phyloP scores from a whole-genome alignment of 2,797 vertebrate genomes.

The Alectoris magna region DNA sequence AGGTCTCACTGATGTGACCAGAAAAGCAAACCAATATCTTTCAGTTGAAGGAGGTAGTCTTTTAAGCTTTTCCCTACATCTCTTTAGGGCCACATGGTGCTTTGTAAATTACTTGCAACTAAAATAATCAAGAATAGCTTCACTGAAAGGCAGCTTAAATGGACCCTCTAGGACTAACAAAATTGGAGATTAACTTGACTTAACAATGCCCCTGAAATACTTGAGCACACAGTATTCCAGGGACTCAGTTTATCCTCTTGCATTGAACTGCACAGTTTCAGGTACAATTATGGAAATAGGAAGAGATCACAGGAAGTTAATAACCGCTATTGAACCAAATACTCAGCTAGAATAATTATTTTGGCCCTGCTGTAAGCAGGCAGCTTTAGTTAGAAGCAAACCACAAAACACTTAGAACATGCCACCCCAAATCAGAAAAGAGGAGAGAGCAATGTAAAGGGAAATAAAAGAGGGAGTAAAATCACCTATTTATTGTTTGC shows the following conservation, averaged over 20 bases:
- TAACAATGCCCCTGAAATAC: neutral
- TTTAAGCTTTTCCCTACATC: neutral
- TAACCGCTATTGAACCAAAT: neutral
- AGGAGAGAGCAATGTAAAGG: neutral
- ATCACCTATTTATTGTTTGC: neutral
- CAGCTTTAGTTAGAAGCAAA: neutral
- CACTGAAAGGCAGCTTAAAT: neutral
- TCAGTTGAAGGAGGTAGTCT: neutral
- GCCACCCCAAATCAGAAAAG: neutral
- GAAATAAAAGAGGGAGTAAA: neutral
- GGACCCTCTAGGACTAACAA: neutral
- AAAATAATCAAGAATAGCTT: neutral
- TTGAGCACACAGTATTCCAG: neutral
- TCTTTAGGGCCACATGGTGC: neutral
- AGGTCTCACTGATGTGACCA: neutral
- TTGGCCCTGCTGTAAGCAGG: neutral
- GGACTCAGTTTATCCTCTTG: neutral
- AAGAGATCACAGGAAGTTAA: neutral
- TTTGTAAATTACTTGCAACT: neutral
- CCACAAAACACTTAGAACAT: neutral
- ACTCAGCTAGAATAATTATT: neutral
- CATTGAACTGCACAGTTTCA: neutral
- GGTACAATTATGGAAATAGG: neutral
- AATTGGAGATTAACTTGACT: neutral
- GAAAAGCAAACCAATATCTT: neutral